Evolutionary conservation across 2,113 vertebrate genomes (phyloP).

Genomic region (Glaucidium brasilianum): DNA sequence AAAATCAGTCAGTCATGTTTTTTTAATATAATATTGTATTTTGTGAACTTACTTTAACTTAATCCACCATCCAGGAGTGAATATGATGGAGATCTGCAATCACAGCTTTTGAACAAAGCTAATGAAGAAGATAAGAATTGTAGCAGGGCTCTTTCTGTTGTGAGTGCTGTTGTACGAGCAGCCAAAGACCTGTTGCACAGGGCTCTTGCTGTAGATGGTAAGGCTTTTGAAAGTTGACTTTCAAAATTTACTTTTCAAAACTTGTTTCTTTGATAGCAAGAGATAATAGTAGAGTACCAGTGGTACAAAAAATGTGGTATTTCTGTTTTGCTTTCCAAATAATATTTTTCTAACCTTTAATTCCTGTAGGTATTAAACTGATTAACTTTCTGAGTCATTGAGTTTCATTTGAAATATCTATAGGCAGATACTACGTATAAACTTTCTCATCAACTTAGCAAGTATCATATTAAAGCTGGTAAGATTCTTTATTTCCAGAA

Average conservation of each 20-base stretch:
- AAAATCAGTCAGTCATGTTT: background rate
- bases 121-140: constrained; percentile 99
- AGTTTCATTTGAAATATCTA: background rate
- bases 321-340: background rate
- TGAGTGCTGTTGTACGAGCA: constrained; percentile 92
- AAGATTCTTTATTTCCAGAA: background rate
- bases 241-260: background rate
- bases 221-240: constrained; percentile 44
- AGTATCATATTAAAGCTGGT: background rate
- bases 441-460: background rate
- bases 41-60: background rate
- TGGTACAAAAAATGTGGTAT: background rate
- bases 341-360: background rate
- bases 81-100: constrained; percentile 95
- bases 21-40: background rate
- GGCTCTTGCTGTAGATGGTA: constrained; percentile 96
- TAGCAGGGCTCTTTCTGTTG: constrained; percentile 93
- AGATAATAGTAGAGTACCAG: background rate
- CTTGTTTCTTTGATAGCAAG: background rate
- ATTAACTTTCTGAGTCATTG: background rate
- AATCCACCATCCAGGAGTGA: constrained; percentile 83
- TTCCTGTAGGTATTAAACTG: background rate
- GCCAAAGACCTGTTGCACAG: constrained; percentile 96
- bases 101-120: constrained; percentile 96
- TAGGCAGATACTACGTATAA: background rate